These are phyloP conservation scores for Dendrolimus punctatus DNA, from an alignment of 1,140 invertebrate species.

Conservation along the genomic window DNA sequence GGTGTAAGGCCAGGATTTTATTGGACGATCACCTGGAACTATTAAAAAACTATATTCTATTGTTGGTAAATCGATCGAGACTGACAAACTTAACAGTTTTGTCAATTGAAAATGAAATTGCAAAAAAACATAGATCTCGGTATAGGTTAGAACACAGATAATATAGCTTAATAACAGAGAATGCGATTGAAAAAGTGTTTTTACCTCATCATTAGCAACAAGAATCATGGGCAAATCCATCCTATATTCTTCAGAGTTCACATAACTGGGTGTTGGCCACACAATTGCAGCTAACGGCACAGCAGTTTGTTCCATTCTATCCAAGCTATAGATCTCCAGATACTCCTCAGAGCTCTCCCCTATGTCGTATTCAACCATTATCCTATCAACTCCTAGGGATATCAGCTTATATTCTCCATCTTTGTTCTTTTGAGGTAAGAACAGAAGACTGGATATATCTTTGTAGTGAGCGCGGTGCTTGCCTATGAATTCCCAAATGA, in stretches of 20 bases:
- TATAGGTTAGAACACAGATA: too few species aligned
- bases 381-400: slow-evolving; percentile 74
- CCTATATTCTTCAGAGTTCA: slow-evolving; percentile 29
- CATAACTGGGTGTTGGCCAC: slow-evolving; percentile 34
- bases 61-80: too few species aligned
- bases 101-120: too few species aligned
- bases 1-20: too few species aligned
- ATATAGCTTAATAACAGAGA: too few species aligned
- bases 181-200: neutral
- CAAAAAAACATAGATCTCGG: too few species aligned
- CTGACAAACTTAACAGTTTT: too few species aligned
- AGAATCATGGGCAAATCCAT: slow-evolving; percentile 49
- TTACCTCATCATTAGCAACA: slow-evolving; percentile 69
- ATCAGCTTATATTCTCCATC: slow-evolving; percentile 62
- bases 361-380: slow-evolving; percentile 80
- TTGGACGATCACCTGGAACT: too few species aligned
- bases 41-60: too few species aligned
- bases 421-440: slow-evolving; percentile 44
- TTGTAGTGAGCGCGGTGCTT: slow-evolving; percentile 74
- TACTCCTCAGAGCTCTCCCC: slow-evolving; percentile 63
- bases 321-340: slow-evolving; percentile 46
- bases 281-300: slow-evolving; percentile 72
- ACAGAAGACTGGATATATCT: slow-evolving; percentile 70
- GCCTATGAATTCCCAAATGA: slow-evolving; percentile 70
- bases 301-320: slow-evolving; percentile 76